phyloP scores from a whole-genome alignment of 2,113 vertebrate species.

The Lophura nycthemera region DNA sequence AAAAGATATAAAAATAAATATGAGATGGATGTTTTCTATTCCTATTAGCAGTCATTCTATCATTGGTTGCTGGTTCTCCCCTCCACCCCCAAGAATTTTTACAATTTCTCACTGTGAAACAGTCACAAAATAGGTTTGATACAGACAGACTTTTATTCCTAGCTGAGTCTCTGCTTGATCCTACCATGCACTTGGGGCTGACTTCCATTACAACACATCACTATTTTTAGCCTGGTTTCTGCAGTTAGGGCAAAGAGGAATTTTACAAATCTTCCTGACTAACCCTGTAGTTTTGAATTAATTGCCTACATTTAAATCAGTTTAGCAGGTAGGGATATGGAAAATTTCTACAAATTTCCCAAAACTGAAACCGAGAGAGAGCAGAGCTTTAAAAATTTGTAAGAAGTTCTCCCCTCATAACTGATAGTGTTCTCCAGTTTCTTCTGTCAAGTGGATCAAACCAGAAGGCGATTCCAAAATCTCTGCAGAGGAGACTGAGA shows the following conservation, averaged over 20 bases:
- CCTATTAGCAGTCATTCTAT: neutral
- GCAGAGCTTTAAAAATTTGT: neutral
- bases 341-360: neutral
- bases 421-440: neutral
- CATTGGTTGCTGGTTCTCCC: too few relatives aligned
- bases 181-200: neutral
- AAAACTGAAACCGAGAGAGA: neutral
- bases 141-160: conserved; percentile 14
- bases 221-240: conserved; percentile 53
- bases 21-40: neutral
- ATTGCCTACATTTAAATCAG: neutral
- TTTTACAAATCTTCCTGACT: conserved; percentile 19
- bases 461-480: neutral
- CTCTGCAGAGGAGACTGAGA: neutral
- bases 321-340: neutral
- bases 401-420: neutral
- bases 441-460: neutral
- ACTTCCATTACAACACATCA: neutral
- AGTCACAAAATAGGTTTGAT: conserved; percentile 27
- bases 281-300: conserved; percentile 28
- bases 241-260: conserved; percentile 49
- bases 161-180: conserved; percentile 47
- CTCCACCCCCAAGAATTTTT: neutral
- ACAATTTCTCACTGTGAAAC: neutral
- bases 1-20: neutral